phyloP scores from a whole-genome alignment of 2,888 invertebrate genomes.

The Sinodicranocentrus sp. region DNA sequence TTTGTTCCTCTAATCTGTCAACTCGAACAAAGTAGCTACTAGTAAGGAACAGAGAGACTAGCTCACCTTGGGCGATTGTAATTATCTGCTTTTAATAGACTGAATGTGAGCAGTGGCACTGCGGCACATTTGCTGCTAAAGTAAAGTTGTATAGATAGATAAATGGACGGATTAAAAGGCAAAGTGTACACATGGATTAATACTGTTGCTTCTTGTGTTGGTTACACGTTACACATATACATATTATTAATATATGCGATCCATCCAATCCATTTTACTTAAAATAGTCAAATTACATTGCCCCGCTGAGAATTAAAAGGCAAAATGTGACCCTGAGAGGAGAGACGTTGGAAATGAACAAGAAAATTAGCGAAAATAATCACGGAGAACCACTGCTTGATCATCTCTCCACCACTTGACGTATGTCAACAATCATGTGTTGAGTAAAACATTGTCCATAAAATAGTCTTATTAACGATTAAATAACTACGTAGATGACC shows the following conservation, averaged over 20 bases:
- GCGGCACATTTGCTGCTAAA: neutral
- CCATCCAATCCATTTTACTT: neutral
- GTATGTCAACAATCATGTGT: slow-evolving; percentile 28
- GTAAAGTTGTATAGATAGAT: too few species aligned
- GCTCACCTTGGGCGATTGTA: slow-evolving; percentile 23
- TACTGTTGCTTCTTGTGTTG: neutral
- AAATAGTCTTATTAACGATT: neutral
- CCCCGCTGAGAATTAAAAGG: neutral
- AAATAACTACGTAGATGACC: neutral
- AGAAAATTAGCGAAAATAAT: slow-evolving; percentile 23
- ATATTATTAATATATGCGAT: neutral
- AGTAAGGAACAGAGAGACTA: neutral
- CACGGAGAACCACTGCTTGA: slow-evolving; percentile 30
- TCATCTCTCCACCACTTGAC: neutral
- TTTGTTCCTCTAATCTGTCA: slow-evolving; percentile 19
- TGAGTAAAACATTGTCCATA: neutral
- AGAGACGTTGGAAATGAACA: slow-evolving; percentile 35
- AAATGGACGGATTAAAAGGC: too few species aligned
- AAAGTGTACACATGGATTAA: neutral
- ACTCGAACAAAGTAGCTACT: neutral
- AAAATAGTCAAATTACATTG: too few species aligned
- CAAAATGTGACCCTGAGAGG: slow-evolving; percentile 20
- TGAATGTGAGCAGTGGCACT: slow-evolving; percentile 2
- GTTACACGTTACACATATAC: neutral
- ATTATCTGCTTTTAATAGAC: slow-evolving; percentile 50